Base-by-base conservation (phyloP, 2,113 vertebrate species). In the Odobenus rosmarus region DNA sequence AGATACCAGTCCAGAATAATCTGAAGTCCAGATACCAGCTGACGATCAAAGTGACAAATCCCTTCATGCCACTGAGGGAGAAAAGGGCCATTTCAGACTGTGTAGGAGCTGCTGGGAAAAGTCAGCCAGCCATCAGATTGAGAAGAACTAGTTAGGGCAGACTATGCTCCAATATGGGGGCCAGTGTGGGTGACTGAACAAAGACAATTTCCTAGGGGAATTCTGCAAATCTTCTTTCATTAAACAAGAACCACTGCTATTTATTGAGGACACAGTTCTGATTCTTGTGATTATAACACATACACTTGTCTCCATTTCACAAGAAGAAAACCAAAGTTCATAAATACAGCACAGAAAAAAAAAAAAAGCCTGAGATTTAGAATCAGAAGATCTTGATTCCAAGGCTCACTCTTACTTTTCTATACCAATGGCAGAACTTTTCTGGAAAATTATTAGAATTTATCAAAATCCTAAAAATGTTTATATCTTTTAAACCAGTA, bases 381-480 rank as follows among this genome's bases (percentile, higher is more conserved):
- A 92, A 74, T 86, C 72, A 80, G 74, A 77, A 76, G 5, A 55
- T 74, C 33, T 82, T 71, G 21, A 39, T 55, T 89, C 23, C 86
- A 53, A 61, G n/a, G 5, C 31, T 57, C 36, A 31, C 28, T 77
- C 59, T 95, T 67, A 55, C 18, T 55, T 36, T 85, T 12, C 46
- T 62, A 23, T 93, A 53, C 24, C 36, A 59, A 55, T 53, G 23
- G 19, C 36, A 92, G 39, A 88, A 67, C 4, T 49, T 77, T 84
- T 93, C 33, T 28, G 49, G 36, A 57, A 87, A 36, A 80, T 72
- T 59, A 49, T 82, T 91, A 91, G 36, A 87, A 81, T 81, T 88
- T 81, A 88, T 87, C 31, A 74, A 80, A 71, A 72, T 59, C 64
- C 46, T 92, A 57, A 71, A 85, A 69, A 85, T 85, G 21, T 15